phyloP scores from a whole-genome alignment of 2,113 vertebrate genomes.

The Colistium nudipinnis region DNA sequence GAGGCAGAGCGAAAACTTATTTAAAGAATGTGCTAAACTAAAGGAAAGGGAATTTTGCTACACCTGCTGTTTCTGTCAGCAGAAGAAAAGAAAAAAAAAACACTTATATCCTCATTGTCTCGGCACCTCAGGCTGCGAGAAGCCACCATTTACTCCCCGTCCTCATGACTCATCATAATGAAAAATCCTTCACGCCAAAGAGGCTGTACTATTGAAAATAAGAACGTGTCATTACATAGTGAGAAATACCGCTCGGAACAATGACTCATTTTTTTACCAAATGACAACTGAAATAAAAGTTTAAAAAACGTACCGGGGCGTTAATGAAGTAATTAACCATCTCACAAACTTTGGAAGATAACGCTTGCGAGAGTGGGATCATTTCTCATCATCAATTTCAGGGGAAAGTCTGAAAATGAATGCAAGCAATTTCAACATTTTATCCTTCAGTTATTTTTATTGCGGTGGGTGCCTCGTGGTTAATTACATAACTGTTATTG shows the following conservation, averaged over 20 bases:
- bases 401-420: conserved; percentile 24
- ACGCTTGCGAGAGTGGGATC: conserved; percentile 22
- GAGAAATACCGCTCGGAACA: conserved; percentile 33
- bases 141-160: conserved; percentile 54
- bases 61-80: conserved; percentile 55
- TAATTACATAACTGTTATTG: conserved; percentile 4
- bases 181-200: conserved; percentile 58
- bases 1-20: neutral
- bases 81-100: conserved; percentile 18
- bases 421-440: neutral
- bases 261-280: conserved; percentile 31
- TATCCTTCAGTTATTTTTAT: neutral
- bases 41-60: conserved; percentile 47
- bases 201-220: conserved; percentile 41
- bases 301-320: conserved; percentile 8
- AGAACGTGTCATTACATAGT: conserved; percentile 47
- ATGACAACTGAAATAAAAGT: conserved; percentile 22
- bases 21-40: conserved; percentile 39
- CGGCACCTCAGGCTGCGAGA: conserved; percentile 56
- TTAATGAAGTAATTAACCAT: conserved; percentile 27
- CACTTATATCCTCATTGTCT: conserved; percentile 53
- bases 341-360: conserved; percentile 22
- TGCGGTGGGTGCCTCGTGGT: conserved; percentile 7
- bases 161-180: conserved; percentile 70
- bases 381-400: conserved; percentile 21